These are phyloP conservation scores for Periophthalmodon schlosseri DNA, from an alignment of 2,113 vertebrate species.

Conservation along the genomic window DNA sequence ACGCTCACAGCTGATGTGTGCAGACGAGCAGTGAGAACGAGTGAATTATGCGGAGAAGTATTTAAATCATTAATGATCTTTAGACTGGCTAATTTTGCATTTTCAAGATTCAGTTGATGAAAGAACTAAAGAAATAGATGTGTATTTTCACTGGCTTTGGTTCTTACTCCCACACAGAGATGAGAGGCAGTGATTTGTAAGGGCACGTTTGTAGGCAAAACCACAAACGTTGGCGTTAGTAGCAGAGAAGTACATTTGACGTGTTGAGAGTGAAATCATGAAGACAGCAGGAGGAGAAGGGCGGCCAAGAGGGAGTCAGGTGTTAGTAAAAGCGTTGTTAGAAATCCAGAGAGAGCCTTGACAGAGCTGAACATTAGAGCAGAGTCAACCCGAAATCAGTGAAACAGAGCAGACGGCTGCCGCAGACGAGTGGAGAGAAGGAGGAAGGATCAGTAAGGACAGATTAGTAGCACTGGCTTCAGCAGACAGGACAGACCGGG, in stretches of 20 bases:
- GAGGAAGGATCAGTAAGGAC: conserved; percentile 51
- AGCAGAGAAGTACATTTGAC: conserved; percentile 38
- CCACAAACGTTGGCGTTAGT: conserved; percentile 69
- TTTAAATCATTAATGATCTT: no score
- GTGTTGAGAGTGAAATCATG: conserved; percentile 37
- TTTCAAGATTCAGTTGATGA: conserved; percentile 15
- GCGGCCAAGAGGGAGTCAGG: conserved; percentile 53
- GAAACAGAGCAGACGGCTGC: conserved; percentile 8
- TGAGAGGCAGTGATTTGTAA: conserved; percentile 37
- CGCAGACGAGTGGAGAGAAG: conserved; percentile 43
- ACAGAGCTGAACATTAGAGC: conserved; percentile 33
- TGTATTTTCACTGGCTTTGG: conserved; percentile 41
- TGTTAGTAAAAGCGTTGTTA: conserved; percentile 72
- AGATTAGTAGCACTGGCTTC: conserved; percentile 70
- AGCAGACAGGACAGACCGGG: conserved; percentile 53
- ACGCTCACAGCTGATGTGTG: no score
- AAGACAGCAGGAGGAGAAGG: conserved; percentile 49
- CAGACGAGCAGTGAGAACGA: background rate
- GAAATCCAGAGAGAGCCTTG: conserved; percentile 39
- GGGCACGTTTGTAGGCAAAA: conserved; percentile 43
- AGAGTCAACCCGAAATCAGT: conserved; percentile 34
- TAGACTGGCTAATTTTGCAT: no score
- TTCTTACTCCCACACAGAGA: conserved; percentile 41
- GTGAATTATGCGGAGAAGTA: background rate
- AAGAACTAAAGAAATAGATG: conserved; percentile 28